Evolutionary conservation across 2,888 invertebrate species (phyloP).

Genomic region (Slavum lentiscoides): DNA sequence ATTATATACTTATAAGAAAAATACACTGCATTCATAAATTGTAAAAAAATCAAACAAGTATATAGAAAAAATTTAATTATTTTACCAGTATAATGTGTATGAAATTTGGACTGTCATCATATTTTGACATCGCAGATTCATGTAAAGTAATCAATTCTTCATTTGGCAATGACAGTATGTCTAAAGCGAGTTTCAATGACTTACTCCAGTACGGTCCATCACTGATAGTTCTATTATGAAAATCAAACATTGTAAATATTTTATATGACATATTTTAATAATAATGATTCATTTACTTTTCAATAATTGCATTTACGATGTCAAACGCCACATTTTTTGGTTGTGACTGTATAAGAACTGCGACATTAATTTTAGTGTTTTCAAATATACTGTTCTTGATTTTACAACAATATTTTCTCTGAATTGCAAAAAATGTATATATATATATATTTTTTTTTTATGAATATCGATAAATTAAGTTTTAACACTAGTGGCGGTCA

Average conservation of each 20-base stretch:
- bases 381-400: constrained; percentile 38
- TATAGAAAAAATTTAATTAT: background rate
- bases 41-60: no score
- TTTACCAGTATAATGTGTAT: constrained; percentile 39
- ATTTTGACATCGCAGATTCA: constrained; percentile 25
- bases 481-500: no score
- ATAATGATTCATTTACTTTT: constrained; percentile 32
- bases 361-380: constrained; percentile 24
- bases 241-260: background rate
- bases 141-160: constrained; percentile 45
- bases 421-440: background rate
- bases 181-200: constrained; percentile 25
- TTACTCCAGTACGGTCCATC: constrained; percentile 43
- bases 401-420: constrained; percentile 49
- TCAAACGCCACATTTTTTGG: constrained; percentile 14
- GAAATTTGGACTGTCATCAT: constrained; percentile 29
- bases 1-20: no score
- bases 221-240: constrained; percentile 35
- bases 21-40: no score
- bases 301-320: constrained; percentile 34
- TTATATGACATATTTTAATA: background rate
- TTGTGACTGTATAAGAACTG: constrained; percentile 37
- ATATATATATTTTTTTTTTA: constrained; percentile 5
- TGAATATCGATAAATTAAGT: background rate
- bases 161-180: constrained; percentile 28